Evolutionary conservation across 2,113 vertebrate genomes (phyloP).

Genomic region (Gallinago jamesoni): DNA sequence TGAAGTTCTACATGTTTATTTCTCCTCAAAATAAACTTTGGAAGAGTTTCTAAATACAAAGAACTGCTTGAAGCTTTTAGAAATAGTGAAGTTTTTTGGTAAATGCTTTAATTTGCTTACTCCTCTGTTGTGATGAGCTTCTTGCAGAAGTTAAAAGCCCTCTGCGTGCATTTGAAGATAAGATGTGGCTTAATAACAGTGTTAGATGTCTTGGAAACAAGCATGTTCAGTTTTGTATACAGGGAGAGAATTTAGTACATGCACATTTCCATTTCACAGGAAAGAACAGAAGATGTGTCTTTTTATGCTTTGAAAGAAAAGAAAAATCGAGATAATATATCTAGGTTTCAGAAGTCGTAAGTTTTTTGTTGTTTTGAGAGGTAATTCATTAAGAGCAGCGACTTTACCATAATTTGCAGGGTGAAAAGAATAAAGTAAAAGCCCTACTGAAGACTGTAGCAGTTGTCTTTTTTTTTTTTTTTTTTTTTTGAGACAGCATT

Average conservation of each 20-base stretch:
- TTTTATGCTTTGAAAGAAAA: background rate
- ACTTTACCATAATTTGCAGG: background rate
- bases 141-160: background rate
- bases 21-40: background rate
- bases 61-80: background rate
- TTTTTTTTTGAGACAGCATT: background rate
- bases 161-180: background rate
- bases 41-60: background rate
- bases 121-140: background rate
- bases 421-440: background rate
- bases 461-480: background rate
- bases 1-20: background rate
- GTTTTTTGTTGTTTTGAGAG: background rate
- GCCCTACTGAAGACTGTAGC: background rate
- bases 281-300: background rate
- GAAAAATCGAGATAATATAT: fast-evolving
- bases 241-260: background rate
- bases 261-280: background rate
- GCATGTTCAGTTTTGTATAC: fast-evolving
- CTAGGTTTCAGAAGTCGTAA: background rate
- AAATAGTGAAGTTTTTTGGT: background rate
- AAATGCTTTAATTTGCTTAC: background rate
- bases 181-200: background rate
- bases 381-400: background rate
- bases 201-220: background rate